Conservation (phyloP, 1,140 invertebrate genomes). For the Dreissena rostriformis region DNA sequence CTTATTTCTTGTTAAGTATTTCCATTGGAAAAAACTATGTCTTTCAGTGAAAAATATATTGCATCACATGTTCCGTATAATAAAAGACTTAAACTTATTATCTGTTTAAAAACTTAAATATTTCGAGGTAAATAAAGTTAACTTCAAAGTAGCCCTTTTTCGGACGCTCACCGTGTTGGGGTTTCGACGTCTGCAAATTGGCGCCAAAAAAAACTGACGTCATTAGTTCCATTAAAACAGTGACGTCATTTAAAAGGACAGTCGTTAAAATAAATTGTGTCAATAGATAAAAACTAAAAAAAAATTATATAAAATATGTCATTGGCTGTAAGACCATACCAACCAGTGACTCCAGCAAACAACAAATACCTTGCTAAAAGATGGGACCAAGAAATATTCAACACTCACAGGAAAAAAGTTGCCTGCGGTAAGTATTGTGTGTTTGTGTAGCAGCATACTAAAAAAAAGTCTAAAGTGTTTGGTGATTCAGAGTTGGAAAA, state of each 20-base stretch:
- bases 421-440: conserved; percentile 46
- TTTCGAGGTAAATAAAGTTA: too few species aligned
- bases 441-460: background rate
- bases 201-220: too few species aligned
- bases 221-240: too few species aligned
- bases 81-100: too few species aligned
- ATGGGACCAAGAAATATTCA: conserved; percentile 72
- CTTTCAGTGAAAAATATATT: too few species aligned
- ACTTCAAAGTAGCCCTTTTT: too few species aligned
- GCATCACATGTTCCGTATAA: too few species aligned
- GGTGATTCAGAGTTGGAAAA: background rate
- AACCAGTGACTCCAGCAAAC: conserved; percentile 69
- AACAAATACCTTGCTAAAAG: conserved; percentile 69
- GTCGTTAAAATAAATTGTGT: background rate
- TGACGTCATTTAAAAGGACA: background rate
- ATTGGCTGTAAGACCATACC: conserved; percentile 60
- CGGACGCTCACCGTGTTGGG: too few species aligned
- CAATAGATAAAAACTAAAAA: background rate
- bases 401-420: conserved; percentile 67
- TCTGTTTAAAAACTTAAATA: too few species aligned
- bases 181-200: too few species aligned
- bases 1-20: too few species aligned
- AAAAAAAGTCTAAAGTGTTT: background rate
- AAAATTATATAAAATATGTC: conserved; percentile 19
- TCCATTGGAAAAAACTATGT: too few species aligned